Conservation (phyloP, 1,140 invertebrate genomes). For the Drosophila nasuta region DNA sequence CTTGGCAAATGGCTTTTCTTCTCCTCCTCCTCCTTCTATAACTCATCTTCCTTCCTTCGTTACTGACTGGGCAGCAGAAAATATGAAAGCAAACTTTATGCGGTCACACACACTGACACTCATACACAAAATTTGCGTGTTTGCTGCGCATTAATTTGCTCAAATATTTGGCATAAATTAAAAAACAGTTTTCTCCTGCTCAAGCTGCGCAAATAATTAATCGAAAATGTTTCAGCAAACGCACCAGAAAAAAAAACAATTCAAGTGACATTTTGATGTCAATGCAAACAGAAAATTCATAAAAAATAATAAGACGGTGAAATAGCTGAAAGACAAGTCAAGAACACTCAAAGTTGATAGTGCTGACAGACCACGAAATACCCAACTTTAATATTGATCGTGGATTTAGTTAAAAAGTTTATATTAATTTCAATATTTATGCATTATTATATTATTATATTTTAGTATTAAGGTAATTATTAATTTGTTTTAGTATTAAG, state of each 20-base stretch:
- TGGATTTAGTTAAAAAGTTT: too few relatives aligned
- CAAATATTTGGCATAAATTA: constrained; percentile 70
- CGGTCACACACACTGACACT: constrained; percentile 8
- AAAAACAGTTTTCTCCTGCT: constrained; percentile 38
- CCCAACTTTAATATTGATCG: not conserved
- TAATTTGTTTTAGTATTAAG: too few relatives aligned
- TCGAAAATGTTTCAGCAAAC: constrained; percentile 62
- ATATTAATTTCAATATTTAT: too few relatives aligned
- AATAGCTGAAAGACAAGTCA: constrained; percentile 17
- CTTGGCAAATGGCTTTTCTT: constrained; percentile 15
- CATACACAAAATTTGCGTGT: constrained; percentile 50
- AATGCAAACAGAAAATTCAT: constrained; percentile 65
- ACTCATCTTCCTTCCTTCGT: not conserved
- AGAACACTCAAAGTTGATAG: not conserved
- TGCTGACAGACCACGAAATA: not conserved
- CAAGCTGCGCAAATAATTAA: constrained; percentile 62
- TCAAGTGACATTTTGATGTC: constrained; percentile 76
- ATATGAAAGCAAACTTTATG: constrained; percentile 51
- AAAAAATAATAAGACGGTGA: constrained; percentile 30
- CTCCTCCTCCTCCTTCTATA: not conserved
- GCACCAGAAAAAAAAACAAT: constrained; percentile 14
- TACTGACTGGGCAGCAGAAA: constrained; percentile 23
- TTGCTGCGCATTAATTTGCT: constrained; percentile 66
- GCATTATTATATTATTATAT: too few relatives aligned
- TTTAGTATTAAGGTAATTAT: too few relatives aligned